Conservation (phyloP, 2,797 vertebrate species). For the Pseudochirops corinnae region DNA sequence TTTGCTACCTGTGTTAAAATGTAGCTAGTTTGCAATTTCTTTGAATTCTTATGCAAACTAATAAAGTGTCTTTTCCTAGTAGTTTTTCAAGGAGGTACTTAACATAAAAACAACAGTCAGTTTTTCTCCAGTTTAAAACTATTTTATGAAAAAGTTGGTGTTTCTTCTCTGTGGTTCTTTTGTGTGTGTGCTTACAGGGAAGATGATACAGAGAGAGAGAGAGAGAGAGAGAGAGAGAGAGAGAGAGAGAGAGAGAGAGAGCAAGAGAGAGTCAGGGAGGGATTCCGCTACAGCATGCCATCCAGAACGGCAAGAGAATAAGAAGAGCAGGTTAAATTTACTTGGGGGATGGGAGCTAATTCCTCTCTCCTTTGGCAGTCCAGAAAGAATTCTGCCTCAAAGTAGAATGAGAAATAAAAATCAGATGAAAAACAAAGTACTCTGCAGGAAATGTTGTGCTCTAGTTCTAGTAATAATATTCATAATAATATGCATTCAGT, state of each 20-base stretch:
- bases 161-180: slow-evolving; percentile 52
- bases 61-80: slow-evolving; percentile 33
- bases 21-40: slow-evolving; percentile 19
- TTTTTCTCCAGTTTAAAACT: slow-evolving; percentile 64
- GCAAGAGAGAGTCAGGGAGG: neutral
- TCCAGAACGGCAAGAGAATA: slow-evolving; percentile 41
- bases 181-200: neutral
- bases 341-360: slow-evolving; percentile 51
- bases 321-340: slow-evolving; percentile 33
- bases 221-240: too few species aligned
- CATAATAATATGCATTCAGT: neutral
- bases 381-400: slow-evolving; percentile 45
- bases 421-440: slow-evolving; percentile 63
- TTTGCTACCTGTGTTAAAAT: slow-evolving; percentile 28
- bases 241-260: too few species aligned
- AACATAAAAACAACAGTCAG: slow-evolving; percentile 45
- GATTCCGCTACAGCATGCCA: neutral
- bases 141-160: slow-evolving; percentile 54
- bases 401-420: slow-evolving; percentile 49
- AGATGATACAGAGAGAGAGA: neutral
- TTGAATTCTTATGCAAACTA: slow-evolving; percentile 8
- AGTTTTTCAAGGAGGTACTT: slow-evolving; percentile 48
- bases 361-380: slow-evolving; percentile 16
- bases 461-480: neutral
- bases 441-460: slow-evolving; percentile 36